Conservation (phyloP, 2,113 vertebrate genomes). For the Oxyruncus cristatus region DNA sequence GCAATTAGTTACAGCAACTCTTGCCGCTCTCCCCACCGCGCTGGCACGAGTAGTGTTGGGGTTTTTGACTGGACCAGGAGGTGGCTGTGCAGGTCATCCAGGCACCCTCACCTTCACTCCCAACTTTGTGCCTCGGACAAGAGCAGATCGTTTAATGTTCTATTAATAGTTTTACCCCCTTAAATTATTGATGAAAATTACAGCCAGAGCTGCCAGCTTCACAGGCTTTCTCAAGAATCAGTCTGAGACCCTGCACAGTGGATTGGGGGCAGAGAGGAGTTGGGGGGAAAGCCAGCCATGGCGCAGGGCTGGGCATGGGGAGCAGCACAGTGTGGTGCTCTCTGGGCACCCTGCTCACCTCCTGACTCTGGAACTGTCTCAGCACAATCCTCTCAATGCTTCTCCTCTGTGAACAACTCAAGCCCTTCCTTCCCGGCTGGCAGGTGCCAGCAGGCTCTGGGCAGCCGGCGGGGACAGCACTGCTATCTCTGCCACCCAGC, state of each 20-base stretch:
- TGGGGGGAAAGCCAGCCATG: accelerated
- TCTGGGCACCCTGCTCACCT: not conserved
- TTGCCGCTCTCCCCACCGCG: accelerated
- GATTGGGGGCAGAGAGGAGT: not conserved
- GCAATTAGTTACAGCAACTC: not conserved
- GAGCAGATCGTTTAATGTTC: not conserved
- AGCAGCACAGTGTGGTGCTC: not conserved
- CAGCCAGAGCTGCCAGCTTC: conserved; percentile 1
- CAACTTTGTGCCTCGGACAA: not conserved
- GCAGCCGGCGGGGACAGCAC: not conserved
- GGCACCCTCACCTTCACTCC: not conserved
- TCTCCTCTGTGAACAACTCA: not conserved
- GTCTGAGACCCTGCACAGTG: not conserved
- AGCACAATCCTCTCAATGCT: not conserved
- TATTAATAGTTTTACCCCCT: conserved; percentile 39
- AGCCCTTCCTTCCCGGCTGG: not conserved
- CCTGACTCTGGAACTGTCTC: not conserved
- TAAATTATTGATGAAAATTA: conserved; percentile 50
- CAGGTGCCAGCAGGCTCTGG: not conserved
- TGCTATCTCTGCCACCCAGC: conserved; percentile 41
- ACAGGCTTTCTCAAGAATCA: conserved; percentile 12
- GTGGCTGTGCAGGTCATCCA: not conserved
- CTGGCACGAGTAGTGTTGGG: accelerated
- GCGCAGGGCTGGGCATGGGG: accelerated
- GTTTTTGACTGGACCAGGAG: not conserved